Evolutionary conservation across 1,140 invertebrate species (phyloP).

Genomic region (Teleopsis dalmanni): DNA sequence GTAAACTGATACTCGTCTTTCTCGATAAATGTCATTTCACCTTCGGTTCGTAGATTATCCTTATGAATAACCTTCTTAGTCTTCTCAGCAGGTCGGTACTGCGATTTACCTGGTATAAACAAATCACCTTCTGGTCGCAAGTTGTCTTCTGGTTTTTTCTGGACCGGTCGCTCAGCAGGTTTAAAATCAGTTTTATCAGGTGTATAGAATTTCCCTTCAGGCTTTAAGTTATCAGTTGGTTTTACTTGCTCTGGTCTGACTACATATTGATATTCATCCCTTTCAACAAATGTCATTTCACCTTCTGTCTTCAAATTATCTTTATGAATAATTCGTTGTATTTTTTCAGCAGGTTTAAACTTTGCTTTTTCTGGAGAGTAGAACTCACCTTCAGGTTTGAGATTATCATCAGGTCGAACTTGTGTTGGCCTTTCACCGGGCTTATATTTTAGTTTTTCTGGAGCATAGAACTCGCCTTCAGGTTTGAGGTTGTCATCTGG

Average conservation of each 20-base stretch:
- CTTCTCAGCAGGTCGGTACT: conserved; percentile 45
- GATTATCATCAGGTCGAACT: conserved; percentile 48
- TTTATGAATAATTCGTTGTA: conserved; percentile 50
- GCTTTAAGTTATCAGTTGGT: conserved; percentile 44
- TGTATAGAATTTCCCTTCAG: conserved; percentile 51
- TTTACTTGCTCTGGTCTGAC: conserved; percentile 42
- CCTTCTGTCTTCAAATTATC: conserved; percentile 54
- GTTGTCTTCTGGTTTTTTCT: conserved; percentile 57
- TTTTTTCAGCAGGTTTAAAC: conserved; percentile 32
- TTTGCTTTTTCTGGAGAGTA: conserved; percentile 48
- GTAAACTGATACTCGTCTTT: conserved; percentile 46
- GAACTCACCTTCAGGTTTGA: conserved; percentile 51
- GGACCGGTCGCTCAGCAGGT: conserved; percentile 39
- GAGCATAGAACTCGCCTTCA: conserved; percentile 51
- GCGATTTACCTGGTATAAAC: conserved; percentile 33
- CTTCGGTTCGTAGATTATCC: conserved; percentile 51
- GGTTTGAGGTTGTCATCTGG: conserved; percentile 51
- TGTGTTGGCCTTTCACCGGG: conserved; percentile 44
- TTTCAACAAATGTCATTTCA: conserved; percentile 37
- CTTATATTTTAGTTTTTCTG: conserved; percentile 42
- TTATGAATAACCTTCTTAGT: conserved; percentile 44
- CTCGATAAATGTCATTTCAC: conserved; percentile 50
- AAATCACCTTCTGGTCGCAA: conserved; percentile 54
- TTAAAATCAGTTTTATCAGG: conserved; percentile 44
- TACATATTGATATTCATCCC: conserved; percentile 29